These are phyloP conservation scores for Cinclus mexicanus DNA, from an alignment of 2,113 vertebrate genomes.

Conservation along the genomic window DNA sequence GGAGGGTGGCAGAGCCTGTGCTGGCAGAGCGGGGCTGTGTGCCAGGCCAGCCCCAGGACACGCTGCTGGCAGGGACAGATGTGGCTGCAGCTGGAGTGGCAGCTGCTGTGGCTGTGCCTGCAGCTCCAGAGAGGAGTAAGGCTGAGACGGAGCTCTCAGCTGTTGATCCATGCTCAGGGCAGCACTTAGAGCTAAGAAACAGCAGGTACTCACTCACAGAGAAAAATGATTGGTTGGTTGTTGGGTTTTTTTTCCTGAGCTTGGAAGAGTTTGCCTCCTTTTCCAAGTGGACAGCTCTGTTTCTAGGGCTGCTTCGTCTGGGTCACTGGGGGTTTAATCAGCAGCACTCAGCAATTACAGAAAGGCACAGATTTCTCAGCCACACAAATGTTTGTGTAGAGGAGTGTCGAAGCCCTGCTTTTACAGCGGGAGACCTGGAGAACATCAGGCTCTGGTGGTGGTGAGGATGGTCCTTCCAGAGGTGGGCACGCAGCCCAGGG, in stretches of 20 bases:
- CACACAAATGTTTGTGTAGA: neutral
- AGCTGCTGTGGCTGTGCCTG: neutral
- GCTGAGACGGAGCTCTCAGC: neutral
- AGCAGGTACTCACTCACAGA: neutral
- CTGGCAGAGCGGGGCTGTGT: neutral
- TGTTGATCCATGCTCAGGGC: neutral
- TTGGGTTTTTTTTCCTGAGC: neutral
- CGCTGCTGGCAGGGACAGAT: neutral
- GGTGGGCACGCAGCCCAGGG: neutral
- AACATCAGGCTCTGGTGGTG: accelerated
- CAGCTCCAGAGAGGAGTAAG: accelerated
- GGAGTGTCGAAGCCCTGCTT: neutral
- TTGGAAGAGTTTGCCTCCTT: neutral
- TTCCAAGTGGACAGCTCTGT: neutral
- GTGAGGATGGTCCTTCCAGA: neutral
- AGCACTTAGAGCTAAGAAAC: neutral
- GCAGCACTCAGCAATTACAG: neutral
- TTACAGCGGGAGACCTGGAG: neutral
- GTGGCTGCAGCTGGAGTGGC: neutral
- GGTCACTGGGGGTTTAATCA: neutral
- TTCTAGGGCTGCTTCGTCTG: neutral
- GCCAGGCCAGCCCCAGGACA: neutral
- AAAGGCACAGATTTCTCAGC: neutral
- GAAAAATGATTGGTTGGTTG: neutral
- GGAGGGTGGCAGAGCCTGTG: neutral